Evolutionary conservation across 2,888 invertebrate species (phyloP).

Genomic region (Cinara cedri): DNA sequence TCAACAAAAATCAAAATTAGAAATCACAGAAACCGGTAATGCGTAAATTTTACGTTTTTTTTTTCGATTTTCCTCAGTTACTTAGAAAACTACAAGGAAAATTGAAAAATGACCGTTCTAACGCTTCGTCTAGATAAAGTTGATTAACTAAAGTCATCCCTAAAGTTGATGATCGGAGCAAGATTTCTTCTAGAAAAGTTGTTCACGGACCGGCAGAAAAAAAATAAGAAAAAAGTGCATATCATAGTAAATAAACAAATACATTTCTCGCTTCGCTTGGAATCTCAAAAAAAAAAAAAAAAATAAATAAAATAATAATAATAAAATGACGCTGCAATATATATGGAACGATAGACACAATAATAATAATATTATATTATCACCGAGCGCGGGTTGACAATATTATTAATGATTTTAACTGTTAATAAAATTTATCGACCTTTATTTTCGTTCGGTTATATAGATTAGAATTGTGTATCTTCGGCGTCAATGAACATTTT

Average conservation of each 20-base stretch:
- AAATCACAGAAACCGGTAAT: too few species aligned
- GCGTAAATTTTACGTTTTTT: too few species aligned
- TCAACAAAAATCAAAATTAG: too few species aligned
- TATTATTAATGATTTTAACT: conserved; percentile 42
- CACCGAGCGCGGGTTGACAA: background rate
- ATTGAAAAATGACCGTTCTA: too few species aligned
- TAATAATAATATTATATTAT: background rate
- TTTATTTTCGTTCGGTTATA: background rate
- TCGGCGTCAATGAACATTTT: conserved; percentile 36
- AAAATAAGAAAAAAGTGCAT: background rate
- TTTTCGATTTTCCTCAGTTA: too few species aligned
- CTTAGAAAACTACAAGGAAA: too few species aligned
- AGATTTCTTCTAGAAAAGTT: too few species aligned
- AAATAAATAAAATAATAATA: background rate
- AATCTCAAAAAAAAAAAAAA: conserved; percentile 1
- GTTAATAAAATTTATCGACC: conserved; percentile 17
- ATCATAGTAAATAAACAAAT: background rate
- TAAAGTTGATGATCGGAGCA: too few species aligned
- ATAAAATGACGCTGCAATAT: background rate
- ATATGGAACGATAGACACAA: background rate
- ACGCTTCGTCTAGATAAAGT: too few species aligned
- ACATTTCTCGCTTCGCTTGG: background rate
- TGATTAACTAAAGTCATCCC: too few species aligned
- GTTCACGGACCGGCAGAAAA: too few species aligned
- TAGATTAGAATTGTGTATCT: conserved; percentile 30